Evolutionary conservation across 2,888 invertebrate genomes (phyloP).

Genomic region (Argynnis bischoffii): DNA sequence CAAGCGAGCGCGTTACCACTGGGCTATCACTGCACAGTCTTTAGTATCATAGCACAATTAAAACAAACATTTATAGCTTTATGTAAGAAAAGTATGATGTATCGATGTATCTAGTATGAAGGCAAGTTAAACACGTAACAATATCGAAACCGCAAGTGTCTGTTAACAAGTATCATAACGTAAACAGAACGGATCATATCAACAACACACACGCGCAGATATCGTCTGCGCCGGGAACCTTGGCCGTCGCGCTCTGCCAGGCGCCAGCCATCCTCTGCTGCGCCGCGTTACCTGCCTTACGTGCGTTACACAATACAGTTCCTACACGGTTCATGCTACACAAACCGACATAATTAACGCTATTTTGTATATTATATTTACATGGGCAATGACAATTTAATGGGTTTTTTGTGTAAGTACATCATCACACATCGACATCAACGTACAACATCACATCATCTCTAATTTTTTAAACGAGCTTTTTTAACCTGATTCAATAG

Average conservation of each 20-base stretch:
- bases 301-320: slow-evolving; percentile 5
- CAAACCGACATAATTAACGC: background rate
- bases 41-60: too few species aligned
- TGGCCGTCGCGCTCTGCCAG: slow-evolving; percentile 24
- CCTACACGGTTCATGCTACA: background rate
- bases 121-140: slow-evolving; percentile 2
- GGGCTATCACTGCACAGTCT: too few species aligned
- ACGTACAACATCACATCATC: background rate
- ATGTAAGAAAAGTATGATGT: too few species aligned
- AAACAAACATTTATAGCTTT: too few species aligned
- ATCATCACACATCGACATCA: too few species aligned
- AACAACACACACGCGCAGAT: too few species aligned
- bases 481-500: background rate
- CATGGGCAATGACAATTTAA: background rate
- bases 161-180: background rate
- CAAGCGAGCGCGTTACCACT: too few species aligned
- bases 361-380: slow-evolving; percentile 4
- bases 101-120: too few species aligned
- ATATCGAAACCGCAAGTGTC: slow-evolving; percentile 7
- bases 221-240: slow-evolving; percentile 7
- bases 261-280: slow-evolving; percentile 3
- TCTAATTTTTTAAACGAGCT: background rate
- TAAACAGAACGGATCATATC: slow-evolving; percentile 10
- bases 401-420: background rate
- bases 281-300: background rate